Percentiles rank a stretch among this genome's conserved stretches.
phyloP scores from a whole-genome alignment of 2,888 invertebrate genomes.

The Drosophila anomelani region DNA sequence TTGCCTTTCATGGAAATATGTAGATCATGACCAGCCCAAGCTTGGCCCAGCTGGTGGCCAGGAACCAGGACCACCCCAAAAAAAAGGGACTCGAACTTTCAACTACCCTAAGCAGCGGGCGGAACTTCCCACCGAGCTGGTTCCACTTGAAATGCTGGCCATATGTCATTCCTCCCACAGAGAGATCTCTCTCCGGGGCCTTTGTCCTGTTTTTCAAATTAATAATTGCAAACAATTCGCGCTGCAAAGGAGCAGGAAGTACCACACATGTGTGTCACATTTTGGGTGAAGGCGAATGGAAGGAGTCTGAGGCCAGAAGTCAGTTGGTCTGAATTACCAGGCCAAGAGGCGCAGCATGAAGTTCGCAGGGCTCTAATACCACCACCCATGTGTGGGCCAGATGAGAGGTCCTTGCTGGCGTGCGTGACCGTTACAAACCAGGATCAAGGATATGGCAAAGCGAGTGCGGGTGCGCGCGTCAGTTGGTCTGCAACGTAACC shows the following conservation, averaged over 20 bases:
- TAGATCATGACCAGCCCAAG: constrained; percentile 22
- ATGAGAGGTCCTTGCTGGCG: constrained; percentile 57
- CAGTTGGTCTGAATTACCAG: constrained; percentile 63
- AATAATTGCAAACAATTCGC: constrained; percentile 74
- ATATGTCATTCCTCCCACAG: constrained; percentile 50
- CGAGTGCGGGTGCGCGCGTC: constrained; percentile 59
- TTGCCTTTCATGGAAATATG: constrained; percentile 15
- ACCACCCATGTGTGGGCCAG: constrained; percentile 63
- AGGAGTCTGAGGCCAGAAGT: constrained; percentile 44
- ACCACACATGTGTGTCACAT: constrained; percentile 68
- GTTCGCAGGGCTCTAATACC: constrained; percentile 46
- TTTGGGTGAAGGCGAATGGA: constrained; percentile 29
- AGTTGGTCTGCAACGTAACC: constrained; percentile 70
- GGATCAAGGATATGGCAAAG: constrained; percentile 19
- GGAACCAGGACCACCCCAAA: constrained; percentile 27
- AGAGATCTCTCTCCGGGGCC: constrained; percentile 9
- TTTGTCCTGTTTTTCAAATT: constrained; percentile 62
- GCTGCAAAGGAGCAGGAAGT: constrained; percentile 31
- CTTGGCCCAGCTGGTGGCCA: constrained; percentile 27
- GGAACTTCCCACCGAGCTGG: constrained; percentile 47
- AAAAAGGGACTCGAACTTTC: constrained; percentile 16
- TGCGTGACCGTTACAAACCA: constrained; percentile 74
- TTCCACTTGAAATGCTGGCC: constrained; percentile 52
- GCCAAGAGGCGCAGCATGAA: constrained; percentile 58
- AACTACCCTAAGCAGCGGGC: constrained; percentile 34